Base-by-base conservation (phyloP, 2,797 vertebrate species). In the Parotocinclus haroldoi region DNA sequence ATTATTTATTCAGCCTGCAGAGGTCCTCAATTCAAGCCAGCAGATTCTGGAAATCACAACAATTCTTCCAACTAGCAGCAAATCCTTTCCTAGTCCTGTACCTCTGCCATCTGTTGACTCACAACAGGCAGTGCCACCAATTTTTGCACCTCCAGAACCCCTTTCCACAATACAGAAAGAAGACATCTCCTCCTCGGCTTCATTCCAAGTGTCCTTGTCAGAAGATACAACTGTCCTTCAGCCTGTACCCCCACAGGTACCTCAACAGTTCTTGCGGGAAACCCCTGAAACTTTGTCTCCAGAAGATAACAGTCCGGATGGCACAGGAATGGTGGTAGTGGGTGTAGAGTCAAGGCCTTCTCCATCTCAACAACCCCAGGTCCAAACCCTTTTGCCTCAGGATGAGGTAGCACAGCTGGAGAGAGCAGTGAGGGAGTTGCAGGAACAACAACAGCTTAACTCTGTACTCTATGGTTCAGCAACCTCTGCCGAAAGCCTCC, bases 391-490 rank as follows among this genome's bases (percentile, higher is more conserved):
- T 66, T 96, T 97, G 69, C 92, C 94, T 0, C 88, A 94, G 10
- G 90, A 94, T 40, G 89, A 82, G 0, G 95, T 98, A 19, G 91
- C 89, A 54, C 95, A 96, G 84, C 85, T 99, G 17, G 96, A 99
- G 84, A 93, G 86, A 75, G 94, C 95, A 7, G 96, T 99, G 45
- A 91, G 96, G 66, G 94, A 98, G 71, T 84, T 99, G 53, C 95
- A 96, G 61, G 75, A 76, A 44, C 76, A 80, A 27, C 79, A 80
- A 76, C 96, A 98, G 81, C 83, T 98, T 39, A 95, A 93, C 69
- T 96, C 94, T 0, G 95, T 99, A 68, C 81, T 99, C 36, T 99
- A 96, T 79, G 96, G 92, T 73, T 89, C 93, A 18, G 88, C 92
- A 0, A 90, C 93, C 19, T 91, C 91, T 66, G 87, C 87, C 12